phyloP scores from a whole-genome alignment of 2,797 vertebrate genomes.

The Sebastes hubbsi region DNA sequence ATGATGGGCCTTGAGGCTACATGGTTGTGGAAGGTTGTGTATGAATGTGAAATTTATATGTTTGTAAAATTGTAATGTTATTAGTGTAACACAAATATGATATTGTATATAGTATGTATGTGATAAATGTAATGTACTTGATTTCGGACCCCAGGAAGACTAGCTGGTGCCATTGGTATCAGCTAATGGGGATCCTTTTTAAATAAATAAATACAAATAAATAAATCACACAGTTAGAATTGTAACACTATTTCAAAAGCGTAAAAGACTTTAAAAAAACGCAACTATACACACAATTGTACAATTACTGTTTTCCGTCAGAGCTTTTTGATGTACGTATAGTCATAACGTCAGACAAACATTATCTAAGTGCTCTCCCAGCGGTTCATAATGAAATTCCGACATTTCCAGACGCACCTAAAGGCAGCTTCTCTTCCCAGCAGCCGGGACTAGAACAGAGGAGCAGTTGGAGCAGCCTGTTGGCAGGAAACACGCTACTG shows the following conservation, averaged over 20 bases:
- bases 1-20: too few species aligned
- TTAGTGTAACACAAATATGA: too few species aligned
- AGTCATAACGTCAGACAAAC: background rate
- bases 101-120: too few species aligned
- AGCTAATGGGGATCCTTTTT: too few species aligned
- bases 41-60: too few species aligned
- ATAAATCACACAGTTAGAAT: background rate
- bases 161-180: too few species aligned
- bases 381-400: accelerated
- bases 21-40: too few species aligned
- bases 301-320: background rate
- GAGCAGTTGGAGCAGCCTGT: background rate
- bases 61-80: too few species aligned
- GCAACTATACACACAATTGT: background rate
- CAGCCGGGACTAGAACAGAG: background rate
- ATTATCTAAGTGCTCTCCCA: background rate
- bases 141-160: too few species aligned
- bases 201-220: too few species aligned
- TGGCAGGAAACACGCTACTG: conserved; percentile 48
- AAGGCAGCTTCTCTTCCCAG: conserved; percentile 35
- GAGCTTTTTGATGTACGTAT: background rate
- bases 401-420: conserved; percentile 6
- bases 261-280: background rate
- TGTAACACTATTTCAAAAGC: background rate
- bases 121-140: too few species aligned